phyloP scores from a whole-genome alignment of 2,888 invertebrate genomes.

The Conops quadrifasciatus region DNA sequence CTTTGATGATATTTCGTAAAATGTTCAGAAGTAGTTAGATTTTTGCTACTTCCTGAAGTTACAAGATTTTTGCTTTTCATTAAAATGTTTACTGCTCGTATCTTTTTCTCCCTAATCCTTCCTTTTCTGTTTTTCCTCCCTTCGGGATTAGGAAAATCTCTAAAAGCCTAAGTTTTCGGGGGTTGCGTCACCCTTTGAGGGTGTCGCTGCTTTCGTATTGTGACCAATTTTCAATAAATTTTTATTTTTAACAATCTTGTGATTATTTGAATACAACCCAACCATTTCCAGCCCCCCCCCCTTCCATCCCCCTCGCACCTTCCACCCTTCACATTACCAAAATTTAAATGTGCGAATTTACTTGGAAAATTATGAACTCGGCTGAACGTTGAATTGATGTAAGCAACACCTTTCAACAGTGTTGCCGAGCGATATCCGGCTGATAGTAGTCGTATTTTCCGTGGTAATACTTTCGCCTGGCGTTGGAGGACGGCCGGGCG shows the following conservation, averaged over 20 bases:
- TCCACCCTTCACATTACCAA: background rate
- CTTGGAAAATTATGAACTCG: slow-evolving; percentile 34
- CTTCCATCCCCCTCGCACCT: too few species aligned
- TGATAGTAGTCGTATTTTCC: slow-evolving; percentile 2
- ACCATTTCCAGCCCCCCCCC: background rate
- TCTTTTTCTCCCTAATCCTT: too few species aligned
- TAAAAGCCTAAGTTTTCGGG: too few species aligned
- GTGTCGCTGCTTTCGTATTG: too few species aligned
- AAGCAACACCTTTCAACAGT: slow-evolving; percentile 31
- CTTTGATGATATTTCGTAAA: background rate
- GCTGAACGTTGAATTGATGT: slow-evolving; percentile 25
- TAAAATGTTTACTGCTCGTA: too few species aligned
- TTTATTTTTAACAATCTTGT: too few species aligned
- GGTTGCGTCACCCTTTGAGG: too few species aligned
- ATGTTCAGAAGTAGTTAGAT: background rate
- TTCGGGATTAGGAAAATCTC: too few species aligned
- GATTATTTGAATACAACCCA: too few species aligned
- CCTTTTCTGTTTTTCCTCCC: too few species aligned
- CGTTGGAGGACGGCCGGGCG: background rate
- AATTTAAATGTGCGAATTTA: slow-evolving; percentile 26
- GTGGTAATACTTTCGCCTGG: slow-evolving; percentile 10
- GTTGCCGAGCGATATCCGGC: background rate
- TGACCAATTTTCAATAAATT: too few species aligned
- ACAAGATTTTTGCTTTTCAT: too few species aligned
- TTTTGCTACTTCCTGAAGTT: background rate